These are phyloP conservation scores for Pollenia griseotomentosa DNA, from an alignment of 2,888 invertebrate species.

Conservation along the genomic window DNA sequence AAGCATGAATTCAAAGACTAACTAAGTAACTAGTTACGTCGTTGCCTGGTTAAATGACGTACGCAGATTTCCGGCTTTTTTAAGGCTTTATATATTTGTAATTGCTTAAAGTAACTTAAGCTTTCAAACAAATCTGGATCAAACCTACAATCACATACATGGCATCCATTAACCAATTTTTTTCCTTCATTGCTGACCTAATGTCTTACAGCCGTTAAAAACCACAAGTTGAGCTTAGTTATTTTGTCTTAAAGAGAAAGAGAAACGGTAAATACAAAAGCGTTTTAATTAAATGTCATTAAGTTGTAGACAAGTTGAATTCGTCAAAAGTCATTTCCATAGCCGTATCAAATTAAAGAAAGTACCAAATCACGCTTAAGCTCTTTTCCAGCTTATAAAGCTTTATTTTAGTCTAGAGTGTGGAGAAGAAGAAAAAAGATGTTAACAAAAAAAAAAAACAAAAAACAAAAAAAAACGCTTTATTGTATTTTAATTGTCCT, in stretches of 20 bases:
- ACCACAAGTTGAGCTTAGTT: constrained; percentile 57
- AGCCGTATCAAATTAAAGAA: constrained; percentile 67
- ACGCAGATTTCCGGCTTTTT: constrained; percentile 70
- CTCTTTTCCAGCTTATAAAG: constrained; percentile 16
- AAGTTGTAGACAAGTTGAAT: constrained; percentile 68
- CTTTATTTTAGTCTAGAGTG: constrained; percentile 33
- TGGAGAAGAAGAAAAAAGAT: constrained; percentile 44
- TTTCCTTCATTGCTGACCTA: constrained; percentile 46
- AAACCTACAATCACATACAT: constrained; percentile 42
- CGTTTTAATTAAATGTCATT: constrained; percentile 76
- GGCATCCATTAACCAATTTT: constrained; percentile 65
- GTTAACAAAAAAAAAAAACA: constrained; percentile 17
- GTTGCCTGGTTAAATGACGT: constrained; percentile 45
- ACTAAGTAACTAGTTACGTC: neutral
- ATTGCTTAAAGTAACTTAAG: neutral
- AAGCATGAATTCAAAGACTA: constrained; percentile 36
- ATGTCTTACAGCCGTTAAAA: constrained; percentile 61
- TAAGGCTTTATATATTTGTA: constrained; percentile 12
- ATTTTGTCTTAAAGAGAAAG: constrained; percentile 28
- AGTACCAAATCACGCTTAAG: constrained; percentile 64
- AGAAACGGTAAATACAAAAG: constrained; percentile 43
- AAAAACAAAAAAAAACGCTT: too few relatives aligned
- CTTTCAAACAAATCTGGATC: constrained; percentile 39
- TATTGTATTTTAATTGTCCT: constrained; percentile 76
- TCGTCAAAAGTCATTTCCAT: constrained; percentile 58